Evolutionary conservation across 2,888 invertebrate species (phyloP), one percentile per base, ranked within the genome.

Genomic region (Operophtera brumata): DNA sequence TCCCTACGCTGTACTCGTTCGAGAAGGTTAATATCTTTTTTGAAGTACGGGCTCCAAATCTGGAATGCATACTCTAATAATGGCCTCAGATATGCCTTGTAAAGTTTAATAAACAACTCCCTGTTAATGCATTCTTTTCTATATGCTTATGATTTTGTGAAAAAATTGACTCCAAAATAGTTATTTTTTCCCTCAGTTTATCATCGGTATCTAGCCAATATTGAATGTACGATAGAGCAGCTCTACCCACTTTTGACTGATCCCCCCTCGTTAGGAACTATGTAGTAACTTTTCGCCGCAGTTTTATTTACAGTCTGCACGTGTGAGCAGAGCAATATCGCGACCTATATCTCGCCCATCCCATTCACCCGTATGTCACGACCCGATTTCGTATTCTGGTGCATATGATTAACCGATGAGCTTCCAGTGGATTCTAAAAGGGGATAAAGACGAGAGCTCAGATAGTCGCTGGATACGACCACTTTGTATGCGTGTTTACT

Each of bases 321-420:
- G 74, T 75, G 69, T 59, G 55, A 37, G 54, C 39, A 47, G 65
- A 43, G 48, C 26, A 14, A 44, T 51, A 75, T 76, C 74, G 53
- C 40, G 71, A 72, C 77, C 76, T 68, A 74, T 66, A 76, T 76
- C 74, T 66, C 52, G 7, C n/a, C 60, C 60, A 62, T 66, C 67
- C 66, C 56, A 61, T 59, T 57, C 61, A 65, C 75, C 69, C 75
- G 69, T 68, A 71, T 73, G 65, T 50, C 65, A 66, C 66, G 67
- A 68, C 63, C 64, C 57, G 53, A 35, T 40, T 56, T 30, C 32
- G 43, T 37, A 51, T 55, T 57, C 28, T 6, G 36, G 35, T 48
- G 47, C 47, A 52, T 54, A 36, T 45, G 36, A 47, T 36, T 39
- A 47, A 26, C 36, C 36, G 46, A 41, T 46, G 51, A 46, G 35